phyloP scores from a whole-genome alignment of 2,113 vertebrate species.

The Hippolais icterina region DNA sequence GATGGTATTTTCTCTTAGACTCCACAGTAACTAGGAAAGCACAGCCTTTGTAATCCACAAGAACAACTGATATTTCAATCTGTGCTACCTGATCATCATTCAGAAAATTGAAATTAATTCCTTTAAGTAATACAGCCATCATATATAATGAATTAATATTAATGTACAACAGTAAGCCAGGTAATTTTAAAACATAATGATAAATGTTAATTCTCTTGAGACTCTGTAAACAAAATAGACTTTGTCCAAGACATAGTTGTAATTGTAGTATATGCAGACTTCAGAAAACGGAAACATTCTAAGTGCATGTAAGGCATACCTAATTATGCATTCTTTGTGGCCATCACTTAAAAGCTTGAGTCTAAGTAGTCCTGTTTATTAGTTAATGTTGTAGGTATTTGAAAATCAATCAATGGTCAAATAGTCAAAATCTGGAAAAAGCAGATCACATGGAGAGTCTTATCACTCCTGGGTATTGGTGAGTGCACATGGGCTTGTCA shows the following conservation, averaged over 20 bases:
- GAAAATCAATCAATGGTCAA: neutral
- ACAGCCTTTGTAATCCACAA: neutral
- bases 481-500: accelerated
- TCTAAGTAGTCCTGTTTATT: neutral
- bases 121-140: neutral
- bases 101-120: neutral
- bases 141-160: neutral
- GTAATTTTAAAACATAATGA: neutral
- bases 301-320: neutral
- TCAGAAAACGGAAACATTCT: neutral
- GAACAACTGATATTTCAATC: neutral
- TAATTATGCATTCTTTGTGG: neutral
- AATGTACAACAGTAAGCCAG: neutral
- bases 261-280: neutral
- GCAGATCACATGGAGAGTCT: too few relatives aligned
- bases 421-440: neutral
- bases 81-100: neutral
- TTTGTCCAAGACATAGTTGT: neutral
- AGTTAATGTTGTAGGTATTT: neutral
- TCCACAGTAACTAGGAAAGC: neutral
- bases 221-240: neutral
- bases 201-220: neutral
- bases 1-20: neutral
- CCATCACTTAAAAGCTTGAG: neutral
- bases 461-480: neutral